These are phyloP conservation scores for Petrocephalus microphthalmus DNA, from an alignment of 2,113 vertebrate genomes.

Conservation along the genomic window DNA sequence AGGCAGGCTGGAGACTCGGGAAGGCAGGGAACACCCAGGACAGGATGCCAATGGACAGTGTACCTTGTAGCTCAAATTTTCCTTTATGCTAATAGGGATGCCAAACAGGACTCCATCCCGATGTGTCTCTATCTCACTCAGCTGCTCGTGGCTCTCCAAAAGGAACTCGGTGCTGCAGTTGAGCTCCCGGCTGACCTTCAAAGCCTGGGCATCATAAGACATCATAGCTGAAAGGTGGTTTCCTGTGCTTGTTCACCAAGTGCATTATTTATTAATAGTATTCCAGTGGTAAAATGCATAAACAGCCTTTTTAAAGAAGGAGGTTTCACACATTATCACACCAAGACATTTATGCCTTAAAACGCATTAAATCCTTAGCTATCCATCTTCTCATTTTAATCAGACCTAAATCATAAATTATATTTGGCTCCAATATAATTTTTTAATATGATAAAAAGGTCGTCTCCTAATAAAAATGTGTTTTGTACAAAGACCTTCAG, in stretches of 20 bases:
- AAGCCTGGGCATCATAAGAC: slow-evolving; percentile 54
- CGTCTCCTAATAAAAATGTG: background rate
- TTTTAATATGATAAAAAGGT: background rate
- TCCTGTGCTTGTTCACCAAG: background rate
- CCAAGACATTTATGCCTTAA: background rate
- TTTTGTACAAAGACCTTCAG: too few species aligned
- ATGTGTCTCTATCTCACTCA: slow-evolving; percentile 46
- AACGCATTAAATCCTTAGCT: background rate
- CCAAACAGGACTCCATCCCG: slow-evolving; percentile 73
- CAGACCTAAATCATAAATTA: background rate
- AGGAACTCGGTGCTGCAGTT: slow-evolving; percentile 74
- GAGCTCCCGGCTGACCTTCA: slow-evolving; percentile 62
- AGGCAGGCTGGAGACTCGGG: background rate
- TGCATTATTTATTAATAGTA: background rate
- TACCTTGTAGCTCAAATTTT: slow-evolving; percentile 74
- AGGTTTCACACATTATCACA: background rate
- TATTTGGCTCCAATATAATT: background rate
- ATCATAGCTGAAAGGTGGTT: background rate
- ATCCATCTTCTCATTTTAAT: background rate
- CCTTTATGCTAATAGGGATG: slow-evolving; percentile 82
- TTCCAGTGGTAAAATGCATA: background rate
- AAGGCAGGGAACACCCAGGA: background rate
- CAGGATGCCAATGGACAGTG: background rate
- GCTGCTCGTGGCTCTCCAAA: slow-evolving; percentile 68
- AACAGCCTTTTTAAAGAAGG: background rate